Percentiles rank a stretch among this genome's conserved stretches.
Conservation (phyloP, 2,797 vertebrate genomes). For the Sitta carolinensis region DNA sequence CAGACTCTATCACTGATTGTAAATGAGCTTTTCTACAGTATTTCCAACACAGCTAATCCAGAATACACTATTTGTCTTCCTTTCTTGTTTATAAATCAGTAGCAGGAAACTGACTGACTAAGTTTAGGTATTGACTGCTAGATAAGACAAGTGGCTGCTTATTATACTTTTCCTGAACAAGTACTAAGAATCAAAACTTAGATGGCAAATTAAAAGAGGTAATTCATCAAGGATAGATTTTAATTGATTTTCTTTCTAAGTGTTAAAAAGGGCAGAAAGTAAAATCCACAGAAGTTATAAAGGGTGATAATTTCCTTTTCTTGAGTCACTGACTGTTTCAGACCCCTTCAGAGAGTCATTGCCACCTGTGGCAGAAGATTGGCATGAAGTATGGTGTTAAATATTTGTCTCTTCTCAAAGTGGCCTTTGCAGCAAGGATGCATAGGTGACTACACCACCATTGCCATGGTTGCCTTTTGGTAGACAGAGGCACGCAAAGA, state of each 20-base stretch:
- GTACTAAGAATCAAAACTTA: background rate
- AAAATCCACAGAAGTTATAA: background rate
- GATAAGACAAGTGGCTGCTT: background rate
- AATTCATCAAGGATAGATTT: background rate
- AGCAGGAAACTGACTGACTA: background rate
- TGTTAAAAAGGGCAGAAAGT: background rate
- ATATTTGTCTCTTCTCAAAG: background rate
- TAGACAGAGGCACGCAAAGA: background rate
- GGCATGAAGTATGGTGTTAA: background rate
- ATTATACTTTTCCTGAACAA: background rate
- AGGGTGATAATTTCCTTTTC: background rate
- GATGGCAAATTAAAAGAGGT: background rate
- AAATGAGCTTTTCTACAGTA: background rate
- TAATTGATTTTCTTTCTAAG: background rate
- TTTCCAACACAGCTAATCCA: background rate
- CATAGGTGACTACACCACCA: background rate
- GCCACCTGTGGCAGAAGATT: background rate
- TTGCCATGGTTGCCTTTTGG: background rate
- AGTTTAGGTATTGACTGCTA: background rate
- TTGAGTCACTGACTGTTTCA: background rate
- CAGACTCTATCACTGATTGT: fast-evolving
- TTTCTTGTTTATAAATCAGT: background rate
- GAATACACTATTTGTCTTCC: background rate
- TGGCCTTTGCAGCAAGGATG: background rate
- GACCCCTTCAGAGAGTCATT: background rate